Evolutionary conservation across 2,888 invertebrate species (phyloP).

Genomic region (Polylopha cassiicola): DNA sequence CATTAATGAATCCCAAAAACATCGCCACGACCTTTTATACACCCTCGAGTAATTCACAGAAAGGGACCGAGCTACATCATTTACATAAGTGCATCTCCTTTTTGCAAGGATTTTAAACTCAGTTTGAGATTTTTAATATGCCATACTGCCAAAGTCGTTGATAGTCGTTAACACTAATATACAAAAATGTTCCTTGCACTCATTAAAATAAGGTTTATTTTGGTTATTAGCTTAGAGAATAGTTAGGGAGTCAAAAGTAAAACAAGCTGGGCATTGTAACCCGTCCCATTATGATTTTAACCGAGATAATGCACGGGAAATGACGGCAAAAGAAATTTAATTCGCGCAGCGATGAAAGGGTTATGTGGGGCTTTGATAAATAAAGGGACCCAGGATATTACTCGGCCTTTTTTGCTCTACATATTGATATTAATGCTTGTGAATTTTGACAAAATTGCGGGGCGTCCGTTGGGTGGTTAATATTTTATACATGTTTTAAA

Average conservation of each 20-base stretch:
- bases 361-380: slow-evolving; percentile 69
- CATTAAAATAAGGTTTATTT: no score
- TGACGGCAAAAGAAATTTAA: slow-evolving; percentile 78
- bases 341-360: slow-evolving; percentile 76
- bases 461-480: slow-evolving; percentile 28
- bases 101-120: no score
- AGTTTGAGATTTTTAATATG: no score
- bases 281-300: slow-evolving; percentile 72
- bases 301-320: slow-evolving; percentile 77
- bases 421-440: slow-evolving; percentile 76
- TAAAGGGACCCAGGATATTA: slow-evolving; percentile 68
- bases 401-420: slow-evolving; percentile 68
- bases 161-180: no score
- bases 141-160: no score
- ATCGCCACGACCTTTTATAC: no score
- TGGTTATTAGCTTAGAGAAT: no score
- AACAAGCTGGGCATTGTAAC: slow-evolving; percentile 65
- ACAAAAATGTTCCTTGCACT: no score
- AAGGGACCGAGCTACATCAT: no score
- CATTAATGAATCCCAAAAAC: no score
- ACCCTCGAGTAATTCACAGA: no score
- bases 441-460: slow-evolving; percentile 72
- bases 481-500: slow-evolving; percentile 25
- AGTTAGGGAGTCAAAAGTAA: slow-evolving; percentile 53
- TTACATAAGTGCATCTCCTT: no score